Evolutionary conservation across 2,888 invertebrate species (phyloP).

Genomic region (Lapara coniferarum): DNA sequence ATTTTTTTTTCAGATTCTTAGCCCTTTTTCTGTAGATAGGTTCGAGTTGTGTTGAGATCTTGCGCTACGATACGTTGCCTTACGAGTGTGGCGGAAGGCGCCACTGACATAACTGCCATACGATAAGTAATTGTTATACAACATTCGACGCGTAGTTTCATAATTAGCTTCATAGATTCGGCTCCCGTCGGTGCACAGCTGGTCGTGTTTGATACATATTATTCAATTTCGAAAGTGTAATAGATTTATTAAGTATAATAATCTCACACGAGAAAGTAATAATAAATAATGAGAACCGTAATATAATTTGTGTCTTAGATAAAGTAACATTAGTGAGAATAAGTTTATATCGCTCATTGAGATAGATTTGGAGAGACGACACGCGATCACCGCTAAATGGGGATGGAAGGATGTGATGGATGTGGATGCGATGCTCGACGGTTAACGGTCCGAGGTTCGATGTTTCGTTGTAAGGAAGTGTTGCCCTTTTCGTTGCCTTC

Average conservation of each 20-base stretch:
- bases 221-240: slow-evolving; percentile 82
- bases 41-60: slow-evolving; percentile 26
- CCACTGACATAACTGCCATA: slow-evolving; percentile 81
- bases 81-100: slow-evolving; percentile 60
- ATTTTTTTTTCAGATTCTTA: too few species aligned
- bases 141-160: slow-evolving; percentile 69
- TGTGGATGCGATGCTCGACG: slow-evolving; percentile 32
- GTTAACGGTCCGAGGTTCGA: slow-evolving; percentile 39
- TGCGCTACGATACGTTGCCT: slow-evolving; percentile 73
- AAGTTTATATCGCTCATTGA: slow-evolving; percentile 77
- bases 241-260: slow-evolving; percentile 81
- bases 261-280: slow-evolving; percentile 78
- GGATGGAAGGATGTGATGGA: slow-evolving; percentile 29
- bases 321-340: slow-evolving; percentile 78
- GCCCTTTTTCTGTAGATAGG: slow-evolving; percentile 42
- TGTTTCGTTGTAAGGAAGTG: slow-evolving; percentile 48
- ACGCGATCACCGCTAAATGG: slow-evolving; percentile 37
- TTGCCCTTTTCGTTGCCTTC: slow-evolving; percentile 57
- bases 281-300: slow-evolving; percentile 77
- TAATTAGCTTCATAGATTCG: slow-evolving; percentile 74
- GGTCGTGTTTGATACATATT: slow-evolving; percentile 81
- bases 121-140: slow-evolving; percentile 77
- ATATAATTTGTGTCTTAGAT: slow-evolving; percentile 84
- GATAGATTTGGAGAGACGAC: slow-evolving; percentile 55
- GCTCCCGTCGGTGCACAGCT: slow-evolving; percentile 78